These are phyloP conservation scores for Pogonomyrmex barbatus DNA, from an alignment of 1,140 invertebrate genomes.

Conservation along the genomic window DNA sequence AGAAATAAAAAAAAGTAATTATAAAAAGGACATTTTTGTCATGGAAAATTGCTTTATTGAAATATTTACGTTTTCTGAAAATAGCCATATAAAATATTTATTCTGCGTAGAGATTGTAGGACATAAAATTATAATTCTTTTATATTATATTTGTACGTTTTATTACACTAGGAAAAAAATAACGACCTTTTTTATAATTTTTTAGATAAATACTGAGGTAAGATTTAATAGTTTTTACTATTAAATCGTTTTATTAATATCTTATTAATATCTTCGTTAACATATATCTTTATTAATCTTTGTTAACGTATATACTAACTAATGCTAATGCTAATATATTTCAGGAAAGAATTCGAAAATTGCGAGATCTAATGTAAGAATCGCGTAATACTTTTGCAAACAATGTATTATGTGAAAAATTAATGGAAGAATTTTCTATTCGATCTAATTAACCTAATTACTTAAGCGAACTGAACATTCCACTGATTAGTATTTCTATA, in stretches of 20 bases:
- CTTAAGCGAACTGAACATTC: not conserved
- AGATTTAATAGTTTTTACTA: not conserved
- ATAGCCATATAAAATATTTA: not conserved
- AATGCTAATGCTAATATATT: not conserved
- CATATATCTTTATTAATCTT: no score
- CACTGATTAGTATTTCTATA: not conserved
- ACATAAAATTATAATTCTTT: not conserved
- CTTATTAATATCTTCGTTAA: no score
- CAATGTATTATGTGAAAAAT: not conserved
- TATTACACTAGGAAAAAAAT: constrained; percentile 3
- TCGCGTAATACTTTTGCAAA: not conserved
- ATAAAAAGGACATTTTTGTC: not conserved
- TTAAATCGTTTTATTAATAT: no score
- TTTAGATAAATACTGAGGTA: not conserved
- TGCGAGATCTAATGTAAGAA: not conserved
- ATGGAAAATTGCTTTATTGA: not conserved
- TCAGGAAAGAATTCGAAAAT: not conserved
- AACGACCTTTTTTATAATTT: not conserved
- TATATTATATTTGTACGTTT: not conserved
- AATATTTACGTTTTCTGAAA: not conserved
- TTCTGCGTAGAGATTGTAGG: not conserved
- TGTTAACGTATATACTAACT: not conserved
- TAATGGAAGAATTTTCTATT: not conserved
- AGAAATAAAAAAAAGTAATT: not conserved
- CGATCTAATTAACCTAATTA: constrained; percentile 2